These are phyloP conservation scores for Eurytoma californica DNA, from an alignment of 2,888 invertebrate genomes.

Conservation along the genomic window DNA sequence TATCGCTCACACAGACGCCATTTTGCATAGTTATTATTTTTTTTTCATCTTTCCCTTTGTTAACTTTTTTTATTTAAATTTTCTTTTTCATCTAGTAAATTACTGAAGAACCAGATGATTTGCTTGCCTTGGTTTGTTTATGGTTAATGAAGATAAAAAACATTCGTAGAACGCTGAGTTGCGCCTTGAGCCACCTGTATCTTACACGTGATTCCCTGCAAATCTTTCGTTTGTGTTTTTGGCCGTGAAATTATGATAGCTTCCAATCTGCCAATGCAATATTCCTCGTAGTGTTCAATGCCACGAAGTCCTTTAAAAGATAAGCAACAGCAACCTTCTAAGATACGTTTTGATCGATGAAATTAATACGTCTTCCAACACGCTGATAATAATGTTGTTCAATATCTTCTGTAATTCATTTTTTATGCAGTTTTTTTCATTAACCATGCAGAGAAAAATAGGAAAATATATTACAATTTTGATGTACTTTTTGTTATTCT, in stretches of 20 bases:
- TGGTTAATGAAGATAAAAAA: constrained; percentile 7
- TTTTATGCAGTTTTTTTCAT: not conserved
- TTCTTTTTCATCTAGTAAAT: too few species aligned
- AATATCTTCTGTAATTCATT: not conserved
- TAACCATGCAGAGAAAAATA: too few species aligned
- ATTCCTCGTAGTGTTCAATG: constrained; percentile 44
- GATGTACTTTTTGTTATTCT: too few species aligned
- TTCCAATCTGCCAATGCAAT: constrained; percentile 11
- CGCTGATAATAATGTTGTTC: not conserved
- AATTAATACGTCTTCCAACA: too few species aligned
- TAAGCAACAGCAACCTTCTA: not conserved
- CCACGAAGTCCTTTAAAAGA: constrained; percentile 20
- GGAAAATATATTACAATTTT: too few species aligned
- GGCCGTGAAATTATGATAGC: constrained; percentile 52
- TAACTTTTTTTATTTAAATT: not conserved
- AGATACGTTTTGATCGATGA: too few species aligned
- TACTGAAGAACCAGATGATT: not conserved
- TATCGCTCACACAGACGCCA: constrained; percentile 15
- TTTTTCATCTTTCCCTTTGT: not conserved
- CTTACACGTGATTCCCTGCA: constrained; percentile 1
- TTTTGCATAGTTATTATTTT: constrained; percentile 22
- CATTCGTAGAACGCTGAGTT: constrained; percentile 46
- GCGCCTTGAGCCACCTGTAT: constrained; percentile 51
- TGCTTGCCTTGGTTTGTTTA: constrained; percentile 5
- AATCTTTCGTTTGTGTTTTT: constrained; percentile 31